Evolutionary conservation across 2,888 invertebrate genomes (phyloP).

Genomic region (Mystacides longicornis): DNA sequence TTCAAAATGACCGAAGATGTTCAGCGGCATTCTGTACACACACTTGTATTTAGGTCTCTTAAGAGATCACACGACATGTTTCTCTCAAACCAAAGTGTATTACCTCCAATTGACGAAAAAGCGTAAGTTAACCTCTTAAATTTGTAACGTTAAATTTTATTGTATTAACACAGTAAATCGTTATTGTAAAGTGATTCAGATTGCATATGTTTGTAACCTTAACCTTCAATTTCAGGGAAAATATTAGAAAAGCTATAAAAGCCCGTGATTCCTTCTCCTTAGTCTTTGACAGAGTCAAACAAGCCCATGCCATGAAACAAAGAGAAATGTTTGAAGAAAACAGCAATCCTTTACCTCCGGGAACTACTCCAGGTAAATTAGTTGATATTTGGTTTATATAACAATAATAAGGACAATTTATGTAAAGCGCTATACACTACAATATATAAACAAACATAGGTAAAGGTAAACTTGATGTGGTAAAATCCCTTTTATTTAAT

Average conservation of each 20-base stretch:
- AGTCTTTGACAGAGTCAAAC: slow-evolving; percentile 71
- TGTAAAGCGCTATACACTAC: too few species aligned
- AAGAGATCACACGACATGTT: slow-evolving; percentile 98
- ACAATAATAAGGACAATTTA: too few species aligned
- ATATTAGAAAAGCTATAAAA: slow-evolving; percentile 64
- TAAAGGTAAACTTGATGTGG: too few species aligned
- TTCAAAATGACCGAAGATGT: slow-evolving; percentile 68
- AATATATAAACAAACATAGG: too few species aligned
- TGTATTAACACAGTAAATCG: slow-evolving; percentile 5
- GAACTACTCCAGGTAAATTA: slow-evolving; percentile 27
- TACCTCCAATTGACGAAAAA: slow-evolving; percentile 77
- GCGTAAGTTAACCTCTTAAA: slow-evolving; percentile 54
- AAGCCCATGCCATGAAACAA: slow-evolving; percentile 54
- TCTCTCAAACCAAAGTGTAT: slow-evolving; percentile 76
- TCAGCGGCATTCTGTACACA: slow-evolving; percentile 94
- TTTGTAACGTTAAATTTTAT: neutral
- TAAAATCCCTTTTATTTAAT: too few species aligned
- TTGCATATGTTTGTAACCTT: slow-evolving; percentile 1
- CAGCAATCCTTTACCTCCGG: slow-evolving; percentile 41
- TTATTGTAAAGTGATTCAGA: neutral
- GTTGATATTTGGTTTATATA: too few species aligned
- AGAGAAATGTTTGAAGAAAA: slow-evolving; percentile 40
- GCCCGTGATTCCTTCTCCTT: slow-evolving; percentile 79
- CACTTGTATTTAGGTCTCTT: slow-evolving; percentile 90
- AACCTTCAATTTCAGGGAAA: slow-evolving; percentile 52